Evolutionary conservation across 2,888 invertebrate species (phyloP).

Genomic region (Nemapogon koenigi): DNA sequence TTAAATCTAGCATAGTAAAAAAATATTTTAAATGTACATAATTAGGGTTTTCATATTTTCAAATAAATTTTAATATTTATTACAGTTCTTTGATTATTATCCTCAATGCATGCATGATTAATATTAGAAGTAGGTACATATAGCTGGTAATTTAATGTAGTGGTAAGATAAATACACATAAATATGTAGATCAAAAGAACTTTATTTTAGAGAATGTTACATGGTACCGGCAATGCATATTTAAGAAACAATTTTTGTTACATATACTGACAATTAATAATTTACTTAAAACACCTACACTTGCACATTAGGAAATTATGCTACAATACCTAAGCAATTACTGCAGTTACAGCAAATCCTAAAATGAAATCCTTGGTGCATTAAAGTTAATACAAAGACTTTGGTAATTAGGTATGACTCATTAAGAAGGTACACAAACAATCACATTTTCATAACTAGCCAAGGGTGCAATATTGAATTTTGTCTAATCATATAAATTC

Average conservation of each 20-base stretch:
- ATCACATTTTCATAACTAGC: slow-evolving; percentile 34
- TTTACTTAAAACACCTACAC: slow-evolving; percentile 51
- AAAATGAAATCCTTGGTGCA: slow-evolving; percentile 43
- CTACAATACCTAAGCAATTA: slow-evolving; percentile 48
- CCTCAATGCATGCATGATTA: too few relatives aligned
- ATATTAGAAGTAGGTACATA: too few relatives aligned
- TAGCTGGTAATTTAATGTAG: too few relatives aligned
- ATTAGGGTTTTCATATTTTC: slow-evolving; percentile 17
- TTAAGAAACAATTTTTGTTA: slow-evolving; percentile 57
- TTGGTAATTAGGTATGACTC: slow-evolving; percentile 15
- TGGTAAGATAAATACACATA: too few relatives aligned
- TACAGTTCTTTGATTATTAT: too few relatives aligned
- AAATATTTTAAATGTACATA: slow-evolving; percentile 14
- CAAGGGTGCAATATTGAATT: slow-evolving; percentile 39
- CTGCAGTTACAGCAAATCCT: slow-evolving; percentile 39
- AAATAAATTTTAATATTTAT: too few relatives aligned
- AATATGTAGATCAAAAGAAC: slow-evolving; percentile 62
- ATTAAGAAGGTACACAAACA: slow-evolving; percentile 37
- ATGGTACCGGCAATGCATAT: slow-evolving; percentile 54
- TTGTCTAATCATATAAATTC: slow-evolving; percentile 33
- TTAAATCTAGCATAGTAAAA: slow-evolving; percentile 24
- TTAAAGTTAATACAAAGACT: slow-evolving; percentile 22
- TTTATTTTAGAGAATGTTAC: slow-evolving; percentile 44
- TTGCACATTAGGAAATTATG: slow-evolving; percentile 50
- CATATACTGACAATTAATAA: slow-evolving; percentile 56